Percentiles rank a stretch among this genome's conserved stretches.
Evolutionary conservation across 2,888 invertebrate species (phyloP).

Genomic region (Choreutis nemorana): DNA sequence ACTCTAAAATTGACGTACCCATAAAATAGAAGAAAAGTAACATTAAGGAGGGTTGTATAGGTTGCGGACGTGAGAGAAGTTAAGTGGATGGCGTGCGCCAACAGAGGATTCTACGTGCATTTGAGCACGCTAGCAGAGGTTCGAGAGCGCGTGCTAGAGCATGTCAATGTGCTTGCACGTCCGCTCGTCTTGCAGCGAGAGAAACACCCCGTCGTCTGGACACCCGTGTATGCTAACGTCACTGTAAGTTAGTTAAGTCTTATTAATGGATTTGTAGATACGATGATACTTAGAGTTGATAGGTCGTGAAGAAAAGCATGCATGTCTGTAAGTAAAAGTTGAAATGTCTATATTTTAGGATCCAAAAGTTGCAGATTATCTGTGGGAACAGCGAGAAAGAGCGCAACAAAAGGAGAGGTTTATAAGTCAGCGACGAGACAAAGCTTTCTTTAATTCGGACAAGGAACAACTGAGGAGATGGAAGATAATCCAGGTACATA

Average conservation of each 20-base stretch:
- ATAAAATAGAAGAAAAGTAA: no score
- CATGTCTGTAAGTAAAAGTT: constrained; percentile 5
- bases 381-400: constrained; percentile 86
- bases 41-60: constrained; percentile 24
- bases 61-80: constrained; percentile 92
- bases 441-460: constrained; percentile 66
- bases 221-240: constrained; percentile 93
- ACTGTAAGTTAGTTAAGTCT: constrained; percentile 63
- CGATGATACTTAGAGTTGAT: no score
- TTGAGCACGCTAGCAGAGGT: constrained; percentile 97
- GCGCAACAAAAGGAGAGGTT: constrained; percentile 81
- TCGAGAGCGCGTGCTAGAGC: constrained; percentile 94
- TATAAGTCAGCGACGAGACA: constrained; percentile 70
- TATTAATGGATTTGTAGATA: no score
- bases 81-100: constrained; percentile 98
- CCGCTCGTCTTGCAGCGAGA: constrained; percentile 89
- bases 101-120: constrained; percentile 96
- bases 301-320: no score
- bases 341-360: constrained; percentile 57
- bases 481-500: constrained; percentile 49
- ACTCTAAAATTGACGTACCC: no score
- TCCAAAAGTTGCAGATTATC: constrained; percentile 89
- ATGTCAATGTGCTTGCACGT: constrained; percentile 95
- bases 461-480: constrained; percentile 71
- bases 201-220: constrained; percentile 94